These are phyloP conservation scores for Protomyctophum bolini DNA, from an alignment of 2,113 vertebrate genomes.

Conservation along the genomic window DNA sequence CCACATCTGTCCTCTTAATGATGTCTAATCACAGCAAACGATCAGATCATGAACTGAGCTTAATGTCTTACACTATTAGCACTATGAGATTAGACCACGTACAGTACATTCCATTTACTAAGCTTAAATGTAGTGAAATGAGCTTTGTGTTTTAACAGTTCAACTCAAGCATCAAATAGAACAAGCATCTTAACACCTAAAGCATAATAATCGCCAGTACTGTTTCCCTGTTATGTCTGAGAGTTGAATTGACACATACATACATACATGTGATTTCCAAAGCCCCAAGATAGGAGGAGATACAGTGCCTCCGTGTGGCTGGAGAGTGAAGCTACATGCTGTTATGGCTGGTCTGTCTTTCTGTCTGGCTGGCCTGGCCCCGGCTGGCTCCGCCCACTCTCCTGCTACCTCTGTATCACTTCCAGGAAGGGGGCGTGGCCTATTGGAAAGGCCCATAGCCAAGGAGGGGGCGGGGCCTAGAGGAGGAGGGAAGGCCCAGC, in stretches of 20 bases:
- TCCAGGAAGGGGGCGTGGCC: constrained; percentile 63
- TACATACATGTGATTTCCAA: neutral
- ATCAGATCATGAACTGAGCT: neutral
- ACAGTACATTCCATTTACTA: too few relatives aligned
- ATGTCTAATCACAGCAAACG: neutral
- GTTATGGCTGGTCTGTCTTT: neutral
- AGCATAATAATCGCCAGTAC: neutral
- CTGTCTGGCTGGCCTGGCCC: too few relatives aligned
- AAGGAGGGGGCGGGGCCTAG: too few relatives aligned
- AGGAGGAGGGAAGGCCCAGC: constrained; percentile 18
- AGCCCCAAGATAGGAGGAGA: too few relatives aligned
- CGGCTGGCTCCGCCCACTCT: too few relatives aligned
- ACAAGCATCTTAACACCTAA: neutral
- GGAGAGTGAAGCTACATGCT: neutral
- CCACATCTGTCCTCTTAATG: too few relatives aligned
- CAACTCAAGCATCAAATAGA: too few relatives aligned
- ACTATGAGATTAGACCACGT: too few relatives aligned
- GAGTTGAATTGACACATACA: constrained; percentile 8
- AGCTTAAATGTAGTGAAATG: too few relatives aligned
- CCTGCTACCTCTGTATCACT: constrained; percentile 22
- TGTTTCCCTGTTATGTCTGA: constrained; percentile 28
- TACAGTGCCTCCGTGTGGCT: constrained; percentile 40
- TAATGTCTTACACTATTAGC: too few relatives aligned
- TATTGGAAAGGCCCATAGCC: too few relatives aligned
- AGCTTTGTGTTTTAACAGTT: too few relatives aligned